These are phyloP conservation scores for Zaprionus lachaisei DNA, from an alignment of 1,140 invertebrate species.

Conservation along the genomic window DNA sequence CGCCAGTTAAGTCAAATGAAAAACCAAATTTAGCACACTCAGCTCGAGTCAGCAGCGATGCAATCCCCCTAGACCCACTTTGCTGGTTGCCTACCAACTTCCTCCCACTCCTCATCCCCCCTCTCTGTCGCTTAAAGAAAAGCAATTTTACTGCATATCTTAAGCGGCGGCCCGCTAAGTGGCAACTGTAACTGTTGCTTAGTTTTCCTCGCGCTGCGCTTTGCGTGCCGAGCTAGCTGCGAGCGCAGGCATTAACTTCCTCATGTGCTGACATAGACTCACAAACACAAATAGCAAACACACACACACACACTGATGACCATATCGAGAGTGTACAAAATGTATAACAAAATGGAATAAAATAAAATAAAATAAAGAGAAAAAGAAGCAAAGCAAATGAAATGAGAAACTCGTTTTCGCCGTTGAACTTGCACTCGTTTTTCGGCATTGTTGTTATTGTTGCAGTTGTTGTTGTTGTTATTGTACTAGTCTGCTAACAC, in stretches of 20 bases:
- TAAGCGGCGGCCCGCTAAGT: slow-evolving; percentile 60
- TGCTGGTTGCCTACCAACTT: slow-evolving; percentile 7
- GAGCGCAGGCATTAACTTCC: slow-evolving; percentile 63
- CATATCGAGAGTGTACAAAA: slow-evolving; percentile 33
- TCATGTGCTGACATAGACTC: slow-evolving; percentile 49
- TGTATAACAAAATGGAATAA: slow-evolving; percentile 19
- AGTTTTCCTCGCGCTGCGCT: slow-evolving; percentile 58
- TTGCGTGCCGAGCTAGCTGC: slow-evolving; percentile 27
- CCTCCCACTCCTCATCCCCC: background rate
- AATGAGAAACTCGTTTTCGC: slow-evolving; percentile 68
- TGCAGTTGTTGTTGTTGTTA: background rate
- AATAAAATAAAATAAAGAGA: slow-evolving; percentile 8
- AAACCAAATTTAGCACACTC: slow-evolving; percentile 65
- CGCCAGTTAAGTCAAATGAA: slow-evolving; percentile 46
- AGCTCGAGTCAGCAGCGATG: slow-evolving; percentile 27
- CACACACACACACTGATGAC: slow-evolving; percentile 14
- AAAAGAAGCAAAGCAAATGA: slow-evolving; percentile 16
- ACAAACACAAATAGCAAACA: background rate
- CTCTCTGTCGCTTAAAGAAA: slow-evolving; percentile 37
- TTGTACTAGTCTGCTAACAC: slow-evolving; percentile 55
- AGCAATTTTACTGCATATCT: slow-evolving; percentile 72
- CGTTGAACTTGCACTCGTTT: slow-evolving; percentile 81
- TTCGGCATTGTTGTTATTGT: slow-evolving; percentile 51
- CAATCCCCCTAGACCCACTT: slow-evolving; percentile 45
- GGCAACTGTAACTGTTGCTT: slow-evolving; percentile 73